Evolutionary conservation across 2,888 invertebrate genomes (phyloP), one percentile per base, ranked within the genome.

Genomic region (Scaeva pyrastri): DNA sequence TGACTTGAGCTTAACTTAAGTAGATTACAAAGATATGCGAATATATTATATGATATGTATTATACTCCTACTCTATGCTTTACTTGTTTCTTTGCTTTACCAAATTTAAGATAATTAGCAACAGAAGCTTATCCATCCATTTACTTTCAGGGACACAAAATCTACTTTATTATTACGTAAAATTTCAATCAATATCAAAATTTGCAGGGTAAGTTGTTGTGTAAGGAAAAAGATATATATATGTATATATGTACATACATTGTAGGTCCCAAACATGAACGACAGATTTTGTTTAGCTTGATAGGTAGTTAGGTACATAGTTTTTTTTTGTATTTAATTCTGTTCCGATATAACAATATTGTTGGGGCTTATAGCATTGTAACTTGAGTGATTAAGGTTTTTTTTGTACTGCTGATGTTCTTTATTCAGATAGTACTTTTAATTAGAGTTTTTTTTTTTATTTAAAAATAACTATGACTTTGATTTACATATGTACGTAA

Each of bases 91-190:
- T 23, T 36, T 70, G 68, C 74, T 81, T 70, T 26, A n/a, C 48
- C 19, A 70, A 74, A 75, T 81, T 75, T 58, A 8, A 43, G 36
- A 45, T 75, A 81, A 75, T 81, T 81, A 81, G 80, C 70, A 81
- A 55, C 62, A 80, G 74, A 60, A 68, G 80, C 58, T 80, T 70
- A 70, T 36, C 36, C 60, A 70, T 36, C 36, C 60, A 41, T 74
- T 68, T 58, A 52, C 66, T 70, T 60, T 45, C 21, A 12, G 36
- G 23, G 19, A n/a, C 19, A n/a, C 19, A 58, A 41, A 68, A 74
- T 68, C 80, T 68, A 70, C 71, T 58, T 80, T 74, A 80, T 80
- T 80, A 74, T 60, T 70, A 68, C 19, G 74, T 45, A 50, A 74
- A 70, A 74, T 68, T 74, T 66, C 52, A 60, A 14, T 74, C 41